Conservation (phyloP, 2,888 invertebrate genomes). For the Zelleria hepariella region DNA sequence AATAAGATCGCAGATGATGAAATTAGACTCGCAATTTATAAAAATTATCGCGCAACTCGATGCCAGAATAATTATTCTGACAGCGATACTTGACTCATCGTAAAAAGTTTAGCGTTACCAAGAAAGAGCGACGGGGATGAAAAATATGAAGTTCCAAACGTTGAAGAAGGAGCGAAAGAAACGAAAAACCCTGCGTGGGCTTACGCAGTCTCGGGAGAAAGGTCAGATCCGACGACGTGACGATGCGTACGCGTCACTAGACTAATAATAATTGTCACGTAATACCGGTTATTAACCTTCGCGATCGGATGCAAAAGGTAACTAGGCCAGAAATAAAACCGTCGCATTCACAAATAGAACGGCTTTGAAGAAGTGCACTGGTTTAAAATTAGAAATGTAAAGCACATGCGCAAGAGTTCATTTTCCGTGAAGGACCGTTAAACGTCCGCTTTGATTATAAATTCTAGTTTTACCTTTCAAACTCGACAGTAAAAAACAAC, state of each 20-base stretch:
- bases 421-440: background rate
- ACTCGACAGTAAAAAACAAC: background rate
- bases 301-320: background rate
- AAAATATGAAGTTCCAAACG: background rate
- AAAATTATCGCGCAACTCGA: background rate
- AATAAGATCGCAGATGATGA: background rate
- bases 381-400: background rate
- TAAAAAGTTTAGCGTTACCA: background rate
- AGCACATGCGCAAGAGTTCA: background rate
- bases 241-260: constrained; percentile 20
- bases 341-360: background rate
- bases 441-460: background rate
- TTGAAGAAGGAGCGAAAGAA: background rate
- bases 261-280: constrained; percentile 26
- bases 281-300: constrained; percentile 6
- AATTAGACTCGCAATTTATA: background rate
- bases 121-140: background rate
- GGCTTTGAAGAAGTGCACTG: background rate
- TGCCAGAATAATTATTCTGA: background rate
- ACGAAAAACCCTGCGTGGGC: constrained; percentile 43
- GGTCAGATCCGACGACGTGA: constrained; percentile 15
- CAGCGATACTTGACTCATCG: background rate
- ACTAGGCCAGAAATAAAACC: background rate
- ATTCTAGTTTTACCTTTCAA: background rate
- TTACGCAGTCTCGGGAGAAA: constrained; percentile 32